These are phyloP conservation scores for Diadegma fenestrale DNA, from an alignment of 2,888 invertebrate genomes.

Conservation along the genomic window DNA sequence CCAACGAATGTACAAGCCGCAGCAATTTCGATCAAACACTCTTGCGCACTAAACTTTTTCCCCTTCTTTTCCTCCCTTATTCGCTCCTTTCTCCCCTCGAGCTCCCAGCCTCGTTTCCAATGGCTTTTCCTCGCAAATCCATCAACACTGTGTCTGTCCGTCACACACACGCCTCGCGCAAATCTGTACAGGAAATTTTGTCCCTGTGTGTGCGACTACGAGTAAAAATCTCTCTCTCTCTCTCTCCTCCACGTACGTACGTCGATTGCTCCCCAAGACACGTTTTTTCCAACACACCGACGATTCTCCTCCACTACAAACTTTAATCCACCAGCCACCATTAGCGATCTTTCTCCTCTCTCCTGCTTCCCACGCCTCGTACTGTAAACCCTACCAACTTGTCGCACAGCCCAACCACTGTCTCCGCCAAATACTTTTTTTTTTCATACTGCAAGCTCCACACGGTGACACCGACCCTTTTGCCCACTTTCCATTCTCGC, in stretches of 20 bases:
- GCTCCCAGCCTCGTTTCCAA: constrained; percentile 6
- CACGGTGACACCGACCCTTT: constrained; percentile 33
- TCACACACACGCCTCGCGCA: background rate
- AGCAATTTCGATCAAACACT: constrained; percentile 27
- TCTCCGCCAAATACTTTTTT: constrained; percentile 15
- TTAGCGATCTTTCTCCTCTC: constrained; percentile 43
- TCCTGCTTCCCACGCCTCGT: constrained; percentile 1
- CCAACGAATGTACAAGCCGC: constrained; percentile 1
- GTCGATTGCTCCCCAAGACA: constrained; percentile 57
- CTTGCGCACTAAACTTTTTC: constrained; percentile 49
- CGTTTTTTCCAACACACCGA: constrained; percentile 52
- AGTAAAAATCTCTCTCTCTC: constrained; percentile 22
- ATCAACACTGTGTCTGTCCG: too few relatives aligned
- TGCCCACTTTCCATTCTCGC: constrained; percentile 15
- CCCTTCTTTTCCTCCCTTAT: constrained; percentile 4
- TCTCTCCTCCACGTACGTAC: constrained; percentile 15
- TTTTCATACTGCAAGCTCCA: constrained; percentile 35
- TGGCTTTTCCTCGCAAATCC: constrained; percentile 38
- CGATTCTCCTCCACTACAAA: background rate
- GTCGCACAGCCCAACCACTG: background rate
- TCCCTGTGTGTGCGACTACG: constrained; percentile 3
- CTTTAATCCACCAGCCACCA: constrained; percentile 51
- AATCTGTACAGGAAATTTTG: background rate
- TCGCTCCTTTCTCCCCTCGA: constrained; percentile 14
- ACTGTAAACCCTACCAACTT: constrained; percentile 11